Evolutionary conservation across 35 echinoderm and acorn worm genomes (phyloP).

Genomic region (Patiria miniata): DNA sequence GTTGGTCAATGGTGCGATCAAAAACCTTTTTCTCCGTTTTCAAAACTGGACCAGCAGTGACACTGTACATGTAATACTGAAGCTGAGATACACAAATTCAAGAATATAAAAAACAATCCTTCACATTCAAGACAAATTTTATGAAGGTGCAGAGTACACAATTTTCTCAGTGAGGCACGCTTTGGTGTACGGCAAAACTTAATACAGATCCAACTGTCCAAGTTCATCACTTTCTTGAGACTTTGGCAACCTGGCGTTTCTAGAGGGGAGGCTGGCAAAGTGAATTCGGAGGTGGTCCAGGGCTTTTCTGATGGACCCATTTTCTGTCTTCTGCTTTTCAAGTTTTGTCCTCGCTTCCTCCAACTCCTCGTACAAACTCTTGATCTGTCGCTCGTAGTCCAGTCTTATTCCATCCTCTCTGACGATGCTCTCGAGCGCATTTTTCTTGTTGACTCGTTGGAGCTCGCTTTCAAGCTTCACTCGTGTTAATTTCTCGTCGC

Average conservation of each 20-base stretch:
- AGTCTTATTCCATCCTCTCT: conserved; percentile 39
- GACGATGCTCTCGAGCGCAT: conserved; percentile 33
- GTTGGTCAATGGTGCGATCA: too few relatives aligned
- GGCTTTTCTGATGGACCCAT: conserved; percentile 35
- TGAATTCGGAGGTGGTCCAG: conserved; percentile 51
- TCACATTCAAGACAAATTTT: too few relatives aligned
- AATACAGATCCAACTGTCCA: neutral
- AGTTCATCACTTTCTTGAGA: neutral
- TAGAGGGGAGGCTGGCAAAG: conserved; percentile 36
- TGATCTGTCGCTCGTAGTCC: conserved; percentile 52
- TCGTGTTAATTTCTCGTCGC: neutral
- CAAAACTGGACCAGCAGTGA: too few relatives aligned
- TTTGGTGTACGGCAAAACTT: neutral
- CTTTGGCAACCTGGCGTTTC: neutral
- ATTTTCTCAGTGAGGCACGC: neutral
- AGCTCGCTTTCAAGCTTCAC: conserved; percentile 28
- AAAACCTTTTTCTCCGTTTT: too few relatives aligned
- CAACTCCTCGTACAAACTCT: conserved; percentile 39
- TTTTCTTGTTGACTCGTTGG: neutral
- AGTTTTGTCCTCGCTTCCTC: conserved; percentile 19
- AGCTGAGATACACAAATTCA: too few relatives aligned
- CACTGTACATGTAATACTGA: too few relatives aligned
- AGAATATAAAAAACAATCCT: too few relatives aligned
- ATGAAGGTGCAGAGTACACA: too few relatives aligned
- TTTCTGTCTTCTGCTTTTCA: conserved; percentile 46